Evolutionary conservation across 2,113 vertebrate species (phyloP).

Genomic region (Boulengeromyrus knoepffleri): DNA sequence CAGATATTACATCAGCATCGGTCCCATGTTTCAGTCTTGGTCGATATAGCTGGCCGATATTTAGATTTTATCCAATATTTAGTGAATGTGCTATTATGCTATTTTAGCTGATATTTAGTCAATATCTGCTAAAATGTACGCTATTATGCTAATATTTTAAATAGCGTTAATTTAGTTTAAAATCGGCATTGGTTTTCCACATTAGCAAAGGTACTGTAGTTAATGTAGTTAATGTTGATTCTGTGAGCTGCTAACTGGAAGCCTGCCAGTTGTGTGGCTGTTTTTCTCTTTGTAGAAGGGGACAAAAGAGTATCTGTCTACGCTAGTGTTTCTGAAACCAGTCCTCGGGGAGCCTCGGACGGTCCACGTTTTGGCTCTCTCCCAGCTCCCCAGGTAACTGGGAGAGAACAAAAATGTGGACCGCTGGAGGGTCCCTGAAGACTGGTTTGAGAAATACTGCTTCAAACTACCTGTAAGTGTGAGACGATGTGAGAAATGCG

Average conservation of each 20-base stretch:
- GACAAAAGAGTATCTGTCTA: too few relatives aligned
- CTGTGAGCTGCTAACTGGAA: background rate
- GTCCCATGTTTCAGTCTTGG: background rate
- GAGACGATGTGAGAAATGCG: too few relatives aligned
- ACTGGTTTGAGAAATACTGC: too few relatives aligned
- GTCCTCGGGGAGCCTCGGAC: background rate
- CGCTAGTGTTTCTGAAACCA: background rate
- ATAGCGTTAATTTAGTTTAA: background rate
- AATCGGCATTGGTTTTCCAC: background rate
- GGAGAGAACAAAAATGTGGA: too few relatives aligned
- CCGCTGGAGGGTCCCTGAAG: too few relatives aligned
- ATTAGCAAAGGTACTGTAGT: background rate
- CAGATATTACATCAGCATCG: background rate
- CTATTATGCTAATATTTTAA: background rate
- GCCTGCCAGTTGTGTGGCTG: background rate
- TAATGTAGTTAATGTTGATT: background rate
- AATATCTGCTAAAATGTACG: background rate
- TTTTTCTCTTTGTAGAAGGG: background rate
- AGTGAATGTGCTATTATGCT: background rate
- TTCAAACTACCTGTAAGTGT: background rate
- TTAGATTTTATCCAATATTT: background rate
- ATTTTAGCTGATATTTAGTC: background rate
- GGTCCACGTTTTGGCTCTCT: background rate
- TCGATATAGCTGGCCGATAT: background rate
- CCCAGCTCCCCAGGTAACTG: background rate